Evolutionary conservation across 2,113 vertebrate species (phyloP).

Genomic region (Oncorhynchus keta): DNA sequence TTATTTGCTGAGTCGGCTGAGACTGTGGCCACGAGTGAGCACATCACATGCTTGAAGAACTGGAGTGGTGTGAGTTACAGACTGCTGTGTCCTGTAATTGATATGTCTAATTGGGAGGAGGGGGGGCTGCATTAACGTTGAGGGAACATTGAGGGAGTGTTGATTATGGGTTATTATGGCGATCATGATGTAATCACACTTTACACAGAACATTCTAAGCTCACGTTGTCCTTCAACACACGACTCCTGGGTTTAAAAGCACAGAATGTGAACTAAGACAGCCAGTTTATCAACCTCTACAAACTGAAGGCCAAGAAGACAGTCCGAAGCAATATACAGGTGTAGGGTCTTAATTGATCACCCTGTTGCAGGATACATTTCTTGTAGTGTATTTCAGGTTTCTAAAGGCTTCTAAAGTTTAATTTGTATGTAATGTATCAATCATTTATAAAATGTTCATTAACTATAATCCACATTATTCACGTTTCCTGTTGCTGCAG

Average conservation of each 20-base stretch:
- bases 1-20: slow-evolving; percentile 54
- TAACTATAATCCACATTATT: no score
- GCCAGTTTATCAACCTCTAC: no score
- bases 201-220: not conserved
- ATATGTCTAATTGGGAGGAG: slow-evolving; percentile 42
- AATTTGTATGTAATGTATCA: no score
- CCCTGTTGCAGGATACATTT: no score
- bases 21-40: slow-evolving; percentile 39
- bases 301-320: no score
- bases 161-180: slow-evolving; percentile 64
- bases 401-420: no score
- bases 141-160: slow-evolving; percentile 62
- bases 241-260: not conserved
- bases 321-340: no score
- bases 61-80: slow-evolving; percentile 48
- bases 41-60: slow-evolving; percentile 50
- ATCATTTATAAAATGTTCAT: no score
- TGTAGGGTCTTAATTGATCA: no score
- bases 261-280: not conserved
- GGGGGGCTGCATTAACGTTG: slow-evolving; percentile 59
- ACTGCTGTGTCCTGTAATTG: slow-evolving; percentile 62
- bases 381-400: no score
- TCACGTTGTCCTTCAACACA: not conserved
- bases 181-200: slow-evolving; percentile 50
- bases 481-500: no score